phyloP scores from a whole-genome alignment of 30 jellyfish, hydroid and myxozoan species.

The Cassiopea xamachana region DNA sequence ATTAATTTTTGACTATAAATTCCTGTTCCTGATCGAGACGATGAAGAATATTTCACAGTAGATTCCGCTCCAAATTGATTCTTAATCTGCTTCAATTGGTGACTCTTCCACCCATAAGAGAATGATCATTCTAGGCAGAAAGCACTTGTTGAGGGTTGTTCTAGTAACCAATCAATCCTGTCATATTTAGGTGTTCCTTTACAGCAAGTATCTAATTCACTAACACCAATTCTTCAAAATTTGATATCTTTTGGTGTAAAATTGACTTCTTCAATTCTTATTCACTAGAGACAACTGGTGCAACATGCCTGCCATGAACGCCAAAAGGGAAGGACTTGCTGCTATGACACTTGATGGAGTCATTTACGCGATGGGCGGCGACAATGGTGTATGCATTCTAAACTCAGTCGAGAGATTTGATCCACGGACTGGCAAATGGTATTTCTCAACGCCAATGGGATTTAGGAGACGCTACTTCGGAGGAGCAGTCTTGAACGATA shows the following conservation, averaged over 20 bases:
- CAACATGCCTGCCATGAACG: conserved; percentile 65
- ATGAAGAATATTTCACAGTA: too few relatives aligned
- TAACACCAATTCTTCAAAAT: too few relatives aligned
- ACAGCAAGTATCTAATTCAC: too few relatives aligned
- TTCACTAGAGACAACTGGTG: conserved; percentile 74
- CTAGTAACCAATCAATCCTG: too few relatives aligned
- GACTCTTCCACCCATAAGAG: too few relatives aligned
- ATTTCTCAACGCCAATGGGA: conserved; percentile 74
- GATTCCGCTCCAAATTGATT: too few relatives aligned
- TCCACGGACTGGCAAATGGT: conserved; percentile 85
- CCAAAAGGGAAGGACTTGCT: conserved; percentile 77
- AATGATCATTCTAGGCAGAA: too few relatives aligned
- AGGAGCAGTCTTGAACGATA: conserved; percentile 62
- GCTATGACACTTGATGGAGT: conserved; percentile 69
- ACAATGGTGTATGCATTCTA: conserved; percentile 78
- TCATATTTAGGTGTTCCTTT: too few relatives aligned
- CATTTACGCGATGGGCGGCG: conserved; percentile 82
- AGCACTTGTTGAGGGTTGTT: too few relatives aligned
- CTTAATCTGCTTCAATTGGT: too few relatives aligned
- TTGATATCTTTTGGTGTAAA: background rate
- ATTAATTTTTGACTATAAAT: too few relatives aligned
- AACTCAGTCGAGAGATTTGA: conserved; percentile 81
- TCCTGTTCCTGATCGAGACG: too few relatives aligned
- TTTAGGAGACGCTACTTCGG: conserved; percentile 79
- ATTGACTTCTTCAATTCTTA: background rate